Evolutionary conservation across 2,797 vertebrate species (phyloP).

Genomic region (Apogon hyalosoma): DNA sequence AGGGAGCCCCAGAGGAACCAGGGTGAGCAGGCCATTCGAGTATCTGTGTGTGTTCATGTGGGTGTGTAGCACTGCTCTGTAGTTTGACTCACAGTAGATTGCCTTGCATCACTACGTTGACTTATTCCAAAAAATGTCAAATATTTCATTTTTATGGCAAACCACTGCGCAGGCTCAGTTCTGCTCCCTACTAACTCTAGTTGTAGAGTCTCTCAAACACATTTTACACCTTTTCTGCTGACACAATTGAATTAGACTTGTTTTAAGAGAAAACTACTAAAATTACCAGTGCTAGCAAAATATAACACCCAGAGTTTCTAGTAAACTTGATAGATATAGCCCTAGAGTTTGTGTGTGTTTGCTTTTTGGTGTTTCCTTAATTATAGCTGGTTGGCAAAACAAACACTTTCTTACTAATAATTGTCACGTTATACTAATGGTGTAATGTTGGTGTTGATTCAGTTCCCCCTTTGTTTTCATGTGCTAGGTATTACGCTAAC

Average conservation of each 20-base stretch:
- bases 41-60: slow-evolving; percentile 57
- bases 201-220: slow-evolving; percentile 50
- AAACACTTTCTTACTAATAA: slow-evolving; percentile 32
- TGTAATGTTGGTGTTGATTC: slow-evolving; percentile 17
- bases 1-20: slow-evolving; percentile 82
- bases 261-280: slow-evolving; percentile 43
- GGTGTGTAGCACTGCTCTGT: slow-evolving; percentile 61
- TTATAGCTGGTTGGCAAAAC: slow-evolving; percentile 16
- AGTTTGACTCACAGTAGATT: slow-evolving; percentile 58
- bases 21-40: slow-evolving; percentile 82
- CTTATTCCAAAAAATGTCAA: slow-evolving; percentile 23
- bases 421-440: slow-evolving; percentile 30
- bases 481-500: slow-evolving; percentile 3
- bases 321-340: slow-evolving; percentile 2
- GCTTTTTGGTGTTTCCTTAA: slow-evolving; percentile 34
- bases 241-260: neutral
- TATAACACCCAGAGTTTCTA: slow-evolving; percentile 15
- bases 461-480: slow-evolving; percentile 11
- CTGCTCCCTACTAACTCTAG: slow-evolving; percentile 53
- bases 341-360: slow-evolving; percentile 27
- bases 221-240: too few species aligned
- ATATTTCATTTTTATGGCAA: slow-evolving; percentile 43
- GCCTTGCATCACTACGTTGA: slow-evolving; percentile 21
- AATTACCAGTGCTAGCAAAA: slow-evolving; percentile 47
- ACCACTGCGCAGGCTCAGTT: slow-evolving; percentile 50